Conservation (phyloP, 1,140 invertebrate genomes). For the Drosophila rufa region DNA sequence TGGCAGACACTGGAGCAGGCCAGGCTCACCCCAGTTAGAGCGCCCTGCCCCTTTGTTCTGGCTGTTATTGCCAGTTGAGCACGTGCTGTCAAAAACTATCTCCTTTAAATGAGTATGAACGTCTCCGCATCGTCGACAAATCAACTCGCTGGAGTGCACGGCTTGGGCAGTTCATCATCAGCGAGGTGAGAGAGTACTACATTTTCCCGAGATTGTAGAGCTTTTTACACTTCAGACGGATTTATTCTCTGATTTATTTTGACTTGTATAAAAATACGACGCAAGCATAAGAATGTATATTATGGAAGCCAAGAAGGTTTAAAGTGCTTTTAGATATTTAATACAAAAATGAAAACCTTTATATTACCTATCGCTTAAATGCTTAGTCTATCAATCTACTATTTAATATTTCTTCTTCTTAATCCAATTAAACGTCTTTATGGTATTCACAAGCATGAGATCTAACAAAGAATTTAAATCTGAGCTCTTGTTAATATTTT, state of each 20-base stretch:
- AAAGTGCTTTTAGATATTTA: too few relatives aligned
- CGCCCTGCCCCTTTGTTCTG: conserved; percentile 7
- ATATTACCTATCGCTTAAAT: too few relatives aligned
- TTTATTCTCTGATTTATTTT: neutral
- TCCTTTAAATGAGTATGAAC: conserved; percentile 41
- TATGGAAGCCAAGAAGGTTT: too few relatives aligned
- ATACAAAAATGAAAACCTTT: too few relatives aligned
- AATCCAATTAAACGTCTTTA: neutral
- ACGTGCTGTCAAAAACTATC: conserved; percentile 52
- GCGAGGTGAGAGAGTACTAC: neutral
- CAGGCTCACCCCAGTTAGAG: neutral
- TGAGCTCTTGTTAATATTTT: neutral
- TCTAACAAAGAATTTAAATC: too few relatives aligned
- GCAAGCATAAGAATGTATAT: too few relatives aligned
- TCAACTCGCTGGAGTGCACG: conserved; percentile 10
- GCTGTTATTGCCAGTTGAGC: conserved; percentile 42
- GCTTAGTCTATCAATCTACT: too few relatives aligned
- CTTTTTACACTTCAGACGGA: neutral
- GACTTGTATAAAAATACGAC: too few relatives aligned
- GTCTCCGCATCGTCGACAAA: conserved; percentile 27
- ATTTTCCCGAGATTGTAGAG: neutral
- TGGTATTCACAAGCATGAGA: neutral
- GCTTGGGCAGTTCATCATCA: conserved; percentile 11
- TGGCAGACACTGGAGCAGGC: conserved; percentile 54
- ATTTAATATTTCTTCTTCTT: neutral